Conservation (phyloP, 1,140 invertebrate species). For the Saccostrea echinata region DNA sequence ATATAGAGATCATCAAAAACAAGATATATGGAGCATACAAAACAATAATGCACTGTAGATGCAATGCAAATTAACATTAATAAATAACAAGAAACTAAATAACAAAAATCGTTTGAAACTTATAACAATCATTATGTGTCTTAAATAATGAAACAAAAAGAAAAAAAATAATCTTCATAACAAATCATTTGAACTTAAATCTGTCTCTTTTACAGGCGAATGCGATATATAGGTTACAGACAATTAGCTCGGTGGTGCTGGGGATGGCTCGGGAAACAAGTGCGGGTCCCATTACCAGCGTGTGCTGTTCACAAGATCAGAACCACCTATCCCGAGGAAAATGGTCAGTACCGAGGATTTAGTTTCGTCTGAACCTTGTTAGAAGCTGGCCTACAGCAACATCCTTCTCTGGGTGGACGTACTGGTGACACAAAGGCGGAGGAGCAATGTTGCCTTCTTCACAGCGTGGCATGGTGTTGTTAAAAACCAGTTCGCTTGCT, state of each 20-base stretch:
- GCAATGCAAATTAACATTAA: too few relatives aligned
- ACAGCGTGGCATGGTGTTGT: not conserved
- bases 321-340: conserved; percentile 35
- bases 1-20: too few relatives aligned
- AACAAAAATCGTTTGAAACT: too few relatives aligned
- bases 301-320: conserved; percentile 39
- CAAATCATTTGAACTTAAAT: too few relatives aligned
- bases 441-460: not conserved
- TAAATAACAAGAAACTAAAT: too few relatives aligned
- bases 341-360: not conserved
- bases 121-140: too few relatives aligned
- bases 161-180: too few relatives aligned
- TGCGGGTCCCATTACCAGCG: conserved; percentile 48
- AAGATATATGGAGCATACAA: too few relatives aligned
- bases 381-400: not conserved
- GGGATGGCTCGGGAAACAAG: conserved; percentile 40
- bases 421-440: conserved; percentile 39
- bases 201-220: conserved; percentile 48
- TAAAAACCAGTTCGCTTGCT: not conserved
- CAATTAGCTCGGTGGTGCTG: conserved; percentile 50
- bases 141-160: too few relatives aligned
- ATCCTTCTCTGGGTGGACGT: not conserved
- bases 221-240: conserved; percentile 43
- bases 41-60: too few relatives aligned
- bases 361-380: not conserved